Percentiles rank a stretch among this genome's conserved stretches.
Conservation (phyloP, 2,888 invertebrate genomes). For the Metallyticus violacea region DNA sequence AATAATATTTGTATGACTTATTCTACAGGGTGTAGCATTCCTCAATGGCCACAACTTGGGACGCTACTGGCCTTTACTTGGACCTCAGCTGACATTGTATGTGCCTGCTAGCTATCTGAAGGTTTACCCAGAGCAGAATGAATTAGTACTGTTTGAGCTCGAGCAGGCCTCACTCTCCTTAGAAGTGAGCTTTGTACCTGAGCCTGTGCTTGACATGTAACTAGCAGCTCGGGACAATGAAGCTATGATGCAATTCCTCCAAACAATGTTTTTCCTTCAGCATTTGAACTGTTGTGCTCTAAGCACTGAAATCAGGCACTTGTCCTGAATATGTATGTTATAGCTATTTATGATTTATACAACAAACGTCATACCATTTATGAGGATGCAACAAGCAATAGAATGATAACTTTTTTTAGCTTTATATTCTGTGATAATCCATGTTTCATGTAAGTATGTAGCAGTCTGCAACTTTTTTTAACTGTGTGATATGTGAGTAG, state of each 20-base stretch:
- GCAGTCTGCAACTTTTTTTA: no score
- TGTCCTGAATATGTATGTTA: no score
- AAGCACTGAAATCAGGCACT: no score
- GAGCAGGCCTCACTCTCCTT: not conserved
- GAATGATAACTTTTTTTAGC: no score
- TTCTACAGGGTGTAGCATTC: slow-evolving; percentile 39
- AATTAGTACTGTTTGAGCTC: slow-evolving; percentile 37
- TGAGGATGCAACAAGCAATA: no score
- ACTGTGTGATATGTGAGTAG: no score
- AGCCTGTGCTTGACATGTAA: not conserved
- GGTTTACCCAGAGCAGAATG: slow-evolving; percentile 36
- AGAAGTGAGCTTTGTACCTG: not conserved
- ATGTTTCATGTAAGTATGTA: no score
- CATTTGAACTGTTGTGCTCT: no score
- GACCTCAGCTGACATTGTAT: slow-evolving; percentile 40
- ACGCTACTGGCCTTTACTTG: slow-evolving; percentile 39
- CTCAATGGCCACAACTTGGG: slow-evolving; percentile 40
- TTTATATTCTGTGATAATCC: no score
- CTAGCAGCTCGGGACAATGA: not conserved
- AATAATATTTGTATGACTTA: not conserved
- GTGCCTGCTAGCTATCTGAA: slow-evolving; percentile 37
- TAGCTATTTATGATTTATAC: no score
- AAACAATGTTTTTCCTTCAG: no score
- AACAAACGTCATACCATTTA: no score
- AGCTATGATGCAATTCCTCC: not conserved